Evolutionary conservation across 2,797 vertebrate species (phyloP).

Genomic region (Bovichtus diacanthus): DNA sequence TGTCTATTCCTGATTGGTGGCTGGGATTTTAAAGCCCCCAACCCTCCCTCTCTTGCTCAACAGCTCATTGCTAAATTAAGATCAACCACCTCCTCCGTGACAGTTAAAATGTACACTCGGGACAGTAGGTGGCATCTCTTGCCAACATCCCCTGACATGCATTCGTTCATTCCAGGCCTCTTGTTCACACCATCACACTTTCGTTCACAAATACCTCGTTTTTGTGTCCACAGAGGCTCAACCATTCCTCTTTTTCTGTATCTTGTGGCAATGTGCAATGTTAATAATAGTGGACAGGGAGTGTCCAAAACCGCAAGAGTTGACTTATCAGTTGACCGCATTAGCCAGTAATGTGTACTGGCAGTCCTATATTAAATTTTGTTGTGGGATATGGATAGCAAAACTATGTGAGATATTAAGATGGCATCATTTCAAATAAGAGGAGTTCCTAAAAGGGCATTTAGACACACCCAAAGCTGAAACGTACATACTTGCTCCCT

Average conservation of each 20-base stretch:
- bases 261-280: neutral
- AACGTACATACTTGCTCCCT: neutral
- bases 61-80: conserved; percentile 72
- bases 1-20: conserved; percentile 68
- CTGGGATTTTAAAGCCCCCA: conserved; percentile 8
- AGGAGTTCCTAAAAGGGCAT: neutral
- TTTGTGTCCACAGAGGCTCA: neutral
- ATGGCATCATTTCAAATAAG: neutral
- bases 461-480: neutral
- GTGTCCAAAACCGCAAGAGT: neutral
- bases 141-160: conserved; percentile 5
- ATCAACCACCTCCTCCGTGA: conserved; percentile 41
- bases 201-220: conserved; percentile 12
- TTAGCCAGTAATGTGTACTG: neutral
- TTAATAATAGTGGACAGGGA: neutral
- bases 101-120: conserved; percentile 35
- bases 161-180: conserved; percentile 19
- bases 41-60: conserved; percentile 5
- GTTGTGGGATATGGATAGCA: neutral
- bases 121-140: conserved; percentile 49
- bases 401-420: neutral
- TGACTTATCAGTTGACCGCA: no score
- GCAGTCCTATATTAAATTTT: neutral
- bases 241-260: neutral
- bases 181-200: conserved; percentile 40